Percentiles rank a stretch among this genome's conserved stretches.
Evolutionary conservation across 2,888 invertebrate genomes (phyloP).

Genomic region (Sisyra nigra): DNA sequence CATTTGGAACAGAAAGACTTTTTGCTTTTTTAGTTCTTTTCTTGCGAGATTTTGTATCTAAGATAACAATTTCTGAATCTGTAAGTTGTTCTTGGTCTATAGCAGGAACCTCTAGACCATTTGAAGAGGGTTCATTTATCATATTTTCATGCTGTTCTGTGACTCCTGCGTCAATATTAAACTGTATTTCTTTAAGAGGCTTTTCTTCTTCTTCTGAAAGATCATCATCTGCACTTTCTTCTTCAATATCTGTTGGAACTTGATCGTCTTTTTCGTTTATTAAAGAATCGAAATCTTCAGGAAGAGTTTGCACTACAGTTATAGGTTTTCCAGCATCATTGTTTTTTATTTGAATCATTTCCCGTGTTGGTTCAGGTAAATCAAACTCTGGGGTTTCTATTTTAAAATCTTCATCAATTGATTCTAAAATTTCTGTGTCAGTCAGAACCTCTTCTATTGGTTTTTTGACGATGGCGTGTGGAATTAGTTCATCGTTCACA

Average conservation of each 20-base stretch:
- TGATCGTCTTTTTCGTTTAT: constrained; percentile 16
- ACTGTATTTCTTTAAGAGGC: neutral
- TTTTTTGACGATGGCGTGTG: constrained; percentile 21
- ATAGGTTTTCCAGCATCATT: constrained; percentile 26
- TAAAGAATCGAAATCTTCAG: constrained; percentile 22
- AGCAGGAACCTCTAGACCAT: constrained; percentile 6
- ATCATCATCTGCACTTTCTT: constrained; percentile 21
- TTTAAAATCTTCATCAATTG: constrained; percentile 11
- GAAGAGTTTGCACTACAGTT: constrained; percentile 29
- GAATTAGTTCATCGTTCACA: constrained; percentile 20
- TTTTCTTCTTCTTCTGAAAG: constrained; percentile 12
- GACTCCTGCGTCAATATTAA: neutral
- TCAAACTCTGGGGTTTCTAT: constrained; percentile 14
- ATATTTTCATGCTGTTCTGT: constrained; percentile 6
- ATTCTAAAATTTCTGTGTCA: constrained; percentile 23
- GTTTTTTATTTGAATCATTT: constrained; percentile 10
- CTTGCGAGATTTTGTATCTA: constrained; percentile 11
- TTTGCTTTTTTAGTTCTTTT: constrained; percentile 10
- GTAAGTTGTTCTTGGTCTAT: constrained; percentile 13
- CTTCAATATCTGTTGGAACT: constrained; percentile 23
- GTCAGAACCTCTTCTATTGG: constrained; percentile 17
- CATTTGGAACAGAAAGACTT: constrained; percentile 9
- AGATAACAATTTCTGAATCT: constrained; percentile 18
- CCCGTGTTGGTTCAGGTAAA: constrained; percentile 10
- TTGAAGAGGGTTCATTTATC: constrained; percentile 3